Evolutionary conservation across 1,140 invertebrate species (phyloP).

Genomic region (Maconellicoccus hirsutus): DNA sequence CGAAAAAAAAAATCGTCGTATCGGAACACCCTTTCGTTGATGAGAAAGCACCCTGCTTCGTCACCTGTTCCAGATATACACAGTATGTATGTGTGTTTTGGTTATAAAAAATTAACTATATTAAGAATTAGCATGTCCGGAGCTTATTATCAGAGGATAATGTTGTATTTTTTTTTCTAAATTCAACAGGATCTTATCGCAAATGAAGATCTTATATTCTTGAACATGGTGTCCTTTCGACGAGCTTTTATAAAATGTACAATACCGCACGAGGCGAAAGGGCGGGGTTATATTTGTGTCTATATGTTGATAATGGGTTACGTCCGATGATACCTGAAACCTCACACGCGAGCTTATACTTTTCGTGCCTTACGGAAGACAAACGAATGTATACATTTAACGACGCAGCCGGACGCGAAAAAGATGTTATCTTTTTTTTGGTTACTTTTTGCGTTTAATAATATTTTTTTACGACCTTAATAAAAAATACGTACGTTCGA

Average conservation of each 20-base stretch:
- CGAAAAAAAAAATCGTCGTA: background rate
- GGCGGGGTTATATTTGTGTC: background rate
- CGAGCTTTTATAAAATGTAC: background rate
- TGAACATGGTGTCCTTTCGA: background rate
- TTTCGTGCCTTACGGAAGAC: background rate
- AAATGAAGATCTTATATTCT: conserved; percentile 6
- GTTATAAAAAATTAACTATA: conserved; percentile 5
- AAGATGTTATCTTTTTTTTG: background rate
- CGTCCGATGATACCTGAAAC: background rate
- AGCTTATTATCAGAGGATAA: background rate
- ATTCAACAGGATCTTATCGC: conserved; percentile 7
- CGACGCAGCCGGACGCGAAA: background rate
- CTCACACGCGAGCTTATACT: conserved; percentile 7
- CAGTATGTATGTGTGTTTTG: background rate
- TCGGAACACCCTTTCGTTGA: background rate
- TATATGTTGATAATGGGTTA: background rate
- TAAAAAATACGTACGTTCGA: background rate
- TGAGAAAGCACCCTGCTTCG: background rate
- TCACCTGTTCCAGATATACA: too few species aligned
- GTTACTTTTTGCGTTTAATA: background rate
- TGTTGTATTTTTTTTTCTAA: background rate
- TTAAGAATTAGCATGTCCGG: conserved; percentile 7
- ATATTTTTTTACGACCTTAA: background rate
- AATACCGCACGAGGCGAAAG: background rate
- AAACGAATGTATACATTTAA: conserved; percentile 4